A percentile compares a stretch with the other conserved stretches of the same genome.
Evolutionary conservation across 2,888 invertebrate genomes (phyloP).

Genomic region (Zhuqinia jingwanae): DNA sequence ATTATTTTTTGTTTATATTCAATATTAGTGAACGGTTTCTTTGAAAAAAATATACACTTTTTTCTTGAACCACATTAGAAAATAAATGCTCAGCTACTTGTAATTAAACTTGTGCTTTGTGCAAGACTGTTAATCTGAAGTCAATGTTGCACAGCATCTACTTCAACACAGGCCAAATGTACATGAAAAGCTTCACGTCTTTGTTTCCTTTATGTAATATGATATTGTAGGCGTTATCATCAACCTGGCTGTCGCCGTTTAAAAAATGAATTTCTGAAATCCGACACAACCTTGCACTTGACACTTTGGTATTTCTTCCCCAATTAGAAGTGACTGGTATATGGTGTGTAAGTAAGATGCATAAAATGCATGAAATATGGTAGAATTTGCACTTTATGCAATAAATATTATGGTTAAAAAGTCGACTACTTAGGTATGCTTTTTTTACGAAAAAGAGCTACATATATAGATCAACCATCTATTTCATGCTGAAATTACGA

Average conservation of each 20-base stretch:
- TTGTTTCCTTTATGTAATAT: slow-evolving; percentile 35
- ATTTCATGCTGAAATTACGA: background rate
- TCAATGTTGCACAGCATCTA: background rate
- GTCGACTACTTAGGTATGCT: no score
- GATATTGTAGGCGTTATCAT: slow-evolving; percentile 45
- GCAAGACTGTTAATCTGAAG: background rate
- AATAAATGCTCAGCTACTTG: no score
- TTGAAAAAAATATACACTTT: no score
- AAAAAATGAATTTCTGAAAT: slow-evolving; percentile 36
- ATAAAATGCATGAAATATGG: background rate
- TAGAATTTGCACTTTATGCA: background rate
- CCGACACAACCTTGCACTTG: slow-evolving; percentile 52
- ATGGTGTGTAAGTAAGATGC: no score
- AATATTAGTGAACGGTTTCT: no score
- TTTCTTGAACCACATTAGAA: no score
- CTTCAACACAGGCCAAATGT: background rate
- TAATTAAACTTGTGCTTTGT: no score
- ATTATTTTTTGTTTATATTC: no score
- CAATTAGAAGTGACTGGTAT: slow-evolving; percentile 17
- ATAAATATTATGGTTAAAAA: background rate
- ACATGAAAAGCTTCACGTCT: background rate
- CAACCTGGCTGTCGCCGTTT: slow-evolving; percentile 17
- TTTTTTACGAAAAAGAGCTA: no score
- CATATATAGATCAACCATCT: slow-evolving; percentile 2
- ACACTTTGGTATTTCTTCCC: slow-evolving; percentile 31